Percentiles rank a stretch among this genome's conserved stretches.
phyloP scores from a whole-genome alignment of 2,888 invertebrate species.

The Nomada hirtipes region DNA sequence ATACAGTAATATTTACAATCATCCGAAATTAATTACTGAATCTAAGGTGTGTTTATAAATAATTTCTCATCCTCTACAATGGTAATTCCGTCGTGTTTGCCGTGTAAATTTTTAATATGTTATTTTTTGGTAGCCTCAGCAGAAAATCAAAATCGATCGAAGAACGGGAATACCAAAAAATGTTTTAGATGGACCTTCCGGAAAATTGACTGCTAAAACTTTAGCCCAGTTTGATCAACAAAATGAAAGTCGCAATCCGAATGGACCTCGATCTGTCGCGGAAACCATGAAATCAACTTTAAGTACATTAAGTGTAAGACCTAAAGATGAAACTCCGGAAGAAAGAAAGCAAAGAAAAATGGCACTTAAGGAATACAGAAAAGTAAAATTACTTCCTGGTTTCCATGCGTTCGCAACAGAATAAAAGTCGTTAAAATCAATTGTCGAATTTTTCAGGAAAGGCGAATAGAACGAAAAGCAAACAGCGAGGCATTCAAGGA shows the following conservation, averaged over 20 bases:
- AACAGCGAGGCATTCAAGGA: constrained; percentile 93
- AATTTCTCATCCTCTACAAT: neutral
- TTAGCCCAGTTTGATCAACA: constrained; percentile 88
- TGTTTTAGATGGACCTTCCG: constrained; percentile 86
- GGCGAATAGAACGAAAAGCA: constrained; percentile 92
- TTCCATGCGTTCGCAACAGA: neutral
- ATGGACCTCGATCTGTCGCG: constrained; percentile 86
- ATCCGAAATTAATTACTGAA: constrained; percentile 94
- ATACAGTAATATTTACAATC: constrained; percentile 96
- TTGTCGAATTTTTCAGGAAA: constrained; percentile 85
- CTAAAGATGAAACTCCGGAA: constrained; percentile 91
- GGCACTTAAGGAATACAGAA: constrained; percentile 91
- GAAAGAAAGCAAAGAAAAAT: constrained; percentile 92
- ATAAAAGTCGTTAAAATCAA: neutral
- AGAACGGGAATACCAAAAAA: constrained; percentile 91
- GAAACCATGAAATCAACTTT: constrained; percentile 89
- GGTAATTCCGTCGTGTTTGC: neutral
- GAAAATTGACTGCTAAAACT: constrained; percentile 89
- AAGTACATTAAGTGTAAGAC: constrained; percentile 89
- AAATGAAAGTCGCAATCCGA: constrained; percentile 76
- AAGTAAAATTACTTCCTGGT: constrained; percentile 74
- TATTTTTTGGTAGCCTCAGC: constrained; percentile 82
- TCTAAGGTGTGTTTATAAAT: constrained; percentile 85
- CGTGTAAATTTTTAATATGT: neutral
- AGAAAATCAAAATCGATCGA: constrained; percentile 89